These are phyloP conservation scores for Hirundichthys speculiger DNA, from an alignment of 2,113 vertebrate species.

Conservation along the genomic window DNA sequence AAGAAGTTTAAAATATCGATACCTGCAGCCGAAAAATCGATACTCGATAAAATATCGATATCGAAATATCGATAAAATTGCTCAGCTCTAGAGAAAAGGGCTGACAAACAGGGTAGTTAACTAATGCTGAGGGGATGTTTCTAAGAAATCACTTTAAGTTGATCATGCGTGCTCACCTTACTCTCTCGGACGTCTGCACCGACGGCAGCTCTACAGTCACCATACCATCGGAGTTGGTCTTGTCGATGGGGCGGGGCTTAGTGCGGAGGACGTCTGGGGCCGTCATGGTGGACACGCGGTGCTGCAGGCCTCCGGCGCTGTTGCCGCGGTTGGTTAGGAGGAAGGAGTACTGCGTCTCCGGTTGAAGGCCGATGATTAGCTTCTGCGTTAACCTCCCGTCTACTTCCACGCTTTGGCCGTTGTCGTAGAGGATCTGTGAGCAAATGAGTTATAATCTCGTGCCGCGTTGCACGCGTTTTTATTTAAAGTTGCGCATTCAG, in stretches of 20 bases:
- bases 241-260: conserved; percentile 92
- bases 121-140: no score
- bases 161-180: conserved; percentile 82
- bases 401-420: conserved; percentile 96
- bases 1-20: no score
- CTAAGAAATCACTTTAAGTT: background rate
- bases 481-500: background rate
- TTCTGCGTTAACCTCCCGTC: conserved; percentile 96
- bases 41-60: no score
- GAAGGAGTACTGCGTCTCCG: conserved; percentile 97
- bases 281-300: conserved; percentile 94
- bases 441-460: background rate
- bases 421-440: conserved; percentile 95
- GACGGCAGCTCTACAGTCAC: conserved; percentile 93
- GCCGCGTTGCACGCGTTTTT: no score
- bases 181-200: conserved; percentile 91
- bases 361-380: conserved; percentile 95
- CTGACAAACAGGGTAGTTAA: no score
- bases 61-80: no score
- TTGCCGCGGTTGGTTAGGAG: conserved; percentile 97
- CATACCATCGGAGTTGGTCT: conserved; percentile 95
- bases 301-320: conserved; percentile 96
- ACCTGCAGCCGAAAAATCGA: no score
- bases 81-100: no score
- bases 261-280: conserved; percentile 93